Evolutionary conservation across 1,140 invertebrate species (phyloP), one percentile per base, ranked within the genome.

Genomic region (Trichonephila clavipes): DNA sequence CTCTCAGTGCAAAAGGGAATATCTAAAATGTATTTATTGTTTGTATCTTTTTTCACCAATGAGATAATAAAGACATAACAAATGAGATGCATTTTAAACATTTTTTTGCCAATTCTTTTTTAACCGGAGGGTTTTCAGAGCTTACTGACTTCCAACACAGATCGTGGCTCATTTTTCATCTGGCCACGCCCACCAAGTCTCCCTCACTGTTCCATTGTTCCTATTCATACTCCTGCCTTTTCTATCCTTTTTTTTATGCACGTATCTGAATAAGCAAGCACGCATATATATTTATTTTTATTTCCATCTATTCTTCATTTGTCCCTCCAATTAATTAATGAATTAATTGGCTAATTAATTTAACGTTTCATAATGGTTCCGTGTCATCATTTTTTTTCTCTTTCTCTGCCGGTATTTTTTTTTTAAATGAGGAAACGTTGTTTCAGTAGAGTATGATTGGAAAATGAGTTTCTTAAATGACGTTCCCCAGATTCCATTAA

Each of bases 321-420:
- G 58, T 90, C 51, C 59, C 59, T 82, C 89, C 77, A 62, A 90
- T 90, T 90, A 90, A 90, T 90, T 90, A 82, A 90, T 90, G 89
- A 90, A 90, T 90, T 90, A 90, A 90, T 90, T 90, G 77, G 72
- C 72, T 90, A 90, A 90, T 90, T 90, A 90, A 90, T 90, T 90
- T 90, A 82, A 90, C 89, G 89, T 90, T 90, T 90, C 89, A 90
- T 90, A 90, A 90, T 90, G 89, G 89, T 90, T 90, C 82, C 77
- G 89, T 82, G 89, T 82, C 72, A 58, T 90, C 77, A 40, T 82
- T 90, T 90, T 90, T 90, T 62, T 34, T 61, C 28, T n/a, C 12
- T 40, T 90, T 77, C 69, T 90, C 61, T n/a, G 16, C 62, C 62
- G 2, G 21, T n/a, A 58, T 21, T 44, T 58, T 89, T 89, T 40